Conservation (phyloP, 2,888 invertebrate genomes). For the Unio delphinus region DNA sequence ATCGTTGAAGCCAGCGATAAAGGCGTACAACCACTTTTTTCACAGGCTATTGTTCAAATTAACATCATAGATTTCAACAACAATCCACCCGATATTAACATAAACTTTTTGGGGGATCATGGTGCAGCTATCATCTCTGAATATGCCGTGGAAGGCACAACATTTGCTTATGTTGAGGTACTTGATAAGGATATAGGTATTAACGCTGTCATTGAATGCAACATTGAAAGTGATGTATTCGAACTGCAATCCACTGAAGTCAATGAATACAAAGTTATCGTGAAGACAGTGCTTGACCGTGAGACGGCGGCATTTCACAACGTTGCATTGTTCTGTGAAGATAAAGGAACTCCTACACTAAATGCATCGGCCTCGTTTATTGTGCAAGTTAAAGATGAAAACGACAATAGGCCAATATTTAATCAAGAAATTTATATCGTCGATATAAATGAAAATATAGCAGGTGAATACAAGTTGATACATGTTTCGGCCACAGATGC, state of each 20-base stretch:
- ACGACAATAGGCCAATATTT: conserved; percentile 91
- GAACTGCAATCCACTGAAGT: conserved; percentile 47
- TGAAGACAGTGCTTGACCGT: conserved; percentile 35
- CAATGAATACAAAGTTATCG: conserved; percentile 53
- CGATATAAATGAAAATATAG: conserved; percentile 45
- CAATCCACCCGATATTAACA: conserved; percentile 83
- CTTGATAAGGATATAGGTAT: conserved; percentile 54
- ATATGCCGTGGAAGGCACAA: conserved; percentile 52
- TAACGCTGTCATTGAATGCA: conserved; percentile 56
- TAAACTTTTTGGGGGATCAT: conserved; percentile 49
- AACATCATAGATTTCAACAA: conserved; percentile 89
- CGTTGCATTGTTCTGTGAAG: conserved; percentile 40
- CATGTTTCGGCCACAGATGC: conserved; percentile 50
- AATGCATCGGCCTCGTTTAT: conserved; percentile 39
- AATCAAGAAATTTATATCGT: conserved; percentile 72
- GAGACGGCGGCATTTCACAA: conserved; percentile 36
- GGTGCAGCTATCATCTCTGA: conserved; percentile 51
- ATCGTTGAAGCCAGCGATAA: conserved; percentile 59
- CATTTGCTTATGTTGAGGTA: conserved; percentile 56
- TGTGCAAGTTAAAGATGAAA: conserved; percentile 82
- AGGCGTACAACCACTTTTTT: conserved; percentile 51
- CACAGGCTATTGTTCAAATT: conserved; percentile 52
- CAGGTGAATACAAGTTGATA: conserved; percentile 40
- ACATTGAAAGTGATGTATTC: conserved; percentile 43
- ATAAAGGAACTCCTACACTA: conserved; percentile 42